phyloP scores from a whole-genome alignment of 2,797 vertebrate genomes.

The Clamator glandarius region DNA sequence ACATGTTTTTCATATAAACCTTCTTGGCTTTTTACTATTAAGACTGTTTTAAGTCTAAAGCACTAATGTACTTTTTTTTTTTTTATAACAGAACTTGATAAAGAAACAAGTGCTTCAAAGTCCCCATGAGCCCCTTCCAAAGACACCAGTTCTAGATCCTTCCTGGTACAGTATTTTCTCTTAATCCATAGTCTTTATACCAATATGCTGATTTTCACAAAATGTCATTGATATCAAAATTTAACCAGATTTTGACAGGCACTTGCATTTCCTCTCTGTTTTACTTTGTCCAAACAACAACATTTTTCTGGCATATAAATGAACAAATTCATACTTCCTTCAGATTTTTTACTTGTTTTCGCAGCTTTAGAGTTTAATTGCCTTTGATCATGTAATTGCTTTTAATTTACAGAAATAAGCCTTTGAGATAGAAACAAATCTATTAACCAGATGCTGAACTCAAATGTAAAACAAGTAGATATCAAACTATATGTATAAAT shows the following conservation, averaged over 20 bases:
- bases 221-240: neutral
- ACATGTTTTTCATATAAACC: neutral
- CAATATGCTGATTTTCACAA: neutral
- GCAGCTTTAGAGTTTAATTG: neutral
- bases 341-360: neutral
- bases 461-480: neutral
- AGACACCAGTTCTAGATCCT: neutral
- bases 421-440: slow-evolving; percentile 19
- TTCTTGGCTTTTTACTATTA: neutral
- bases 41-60: neutral
- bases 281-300: neutral
- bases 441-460: neutral
- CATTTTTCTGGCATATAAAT: slow-evolving; percentile 17
- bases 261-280: neutral
- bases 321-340: neutral
- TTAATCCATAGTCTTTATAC: neutral
- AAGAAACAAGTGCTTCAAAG: neutral
- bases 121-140: neutral
- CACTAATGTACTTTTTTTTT: neutral
- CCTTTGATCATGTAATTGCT: slow-evolving; percentile 23
- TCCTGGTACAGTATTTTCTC: slow-evolving; percentile 31
- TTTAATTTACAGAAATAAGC: slow-evolving; percentile 19
- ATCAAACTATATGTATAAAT: neutral
- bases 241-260: neutral
- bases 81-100: neutral